Percentiles rank a stretch among this genome's conserved stretches.
These are phyloP conservation scores for Gorsachius goisagi DNA, from an alignment of 2,113 vertebrate genomes.

Conservation along the genomic window DNA sequence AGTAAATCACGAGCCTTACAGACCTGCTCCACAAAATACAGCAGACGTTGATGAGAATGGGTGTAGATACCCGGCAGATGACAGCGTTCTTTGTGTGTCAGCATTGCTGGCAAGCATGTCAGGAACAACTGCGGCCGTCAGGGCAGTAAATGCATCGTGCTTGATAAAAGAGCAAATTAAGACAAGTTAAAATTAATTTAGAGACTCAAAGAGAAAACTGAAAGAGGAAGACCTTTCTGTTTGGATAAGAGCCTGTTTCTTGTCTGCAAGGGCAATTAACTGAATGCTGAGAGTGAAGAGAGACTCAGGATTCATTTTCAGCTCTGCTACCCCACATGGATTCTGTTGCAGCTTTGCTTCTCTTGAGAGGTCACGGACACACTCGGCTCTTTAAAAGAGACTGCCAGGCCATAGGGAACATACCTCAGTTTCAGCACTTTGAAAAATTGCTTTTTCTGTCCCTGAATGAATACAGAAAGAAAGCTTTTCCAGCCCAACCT, in stretches of 20 bases:
- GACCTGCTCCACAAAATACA: background rate
- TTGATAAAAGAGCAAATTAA: background rate
- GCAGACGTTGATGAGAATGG: background rate
- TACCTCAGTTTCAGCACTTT: background rate
- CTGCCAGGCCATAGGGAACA: background rate
- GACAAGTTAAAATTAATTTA: background rate
- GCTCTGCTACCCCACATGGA: background rate
- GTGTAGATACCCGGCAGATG: background rate
- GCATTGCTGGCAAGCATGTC: background rate
- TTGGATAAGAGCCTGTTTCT: background rate
- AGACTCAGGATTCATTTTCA: background rate
- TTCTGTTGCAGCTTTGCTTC: background rate
- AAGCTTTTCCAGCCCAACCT: background rate
- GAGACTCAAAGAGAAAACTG: background rate
- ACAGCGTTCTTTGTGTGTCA: background rate
- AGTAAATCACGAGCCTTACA: background rate
- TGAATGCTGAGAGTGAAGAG: background rate
- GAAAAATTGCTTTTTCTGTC: background rate
- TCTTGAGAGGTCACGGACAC: background rate
- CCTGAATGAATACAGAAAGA: background rate
- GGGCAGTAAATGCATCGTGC: background rate
- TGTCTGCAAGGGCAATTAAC: background rate
- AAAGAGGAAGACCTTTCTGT: background rate
- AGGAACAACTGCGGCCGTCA: background rate
- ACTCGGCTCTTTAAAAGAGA: background rate